These are phyloP conservation scores for Smutsia gigantea DNA, from an alignment of 2,797 vertebrate species.

Conservation along the genomic window DNA sequence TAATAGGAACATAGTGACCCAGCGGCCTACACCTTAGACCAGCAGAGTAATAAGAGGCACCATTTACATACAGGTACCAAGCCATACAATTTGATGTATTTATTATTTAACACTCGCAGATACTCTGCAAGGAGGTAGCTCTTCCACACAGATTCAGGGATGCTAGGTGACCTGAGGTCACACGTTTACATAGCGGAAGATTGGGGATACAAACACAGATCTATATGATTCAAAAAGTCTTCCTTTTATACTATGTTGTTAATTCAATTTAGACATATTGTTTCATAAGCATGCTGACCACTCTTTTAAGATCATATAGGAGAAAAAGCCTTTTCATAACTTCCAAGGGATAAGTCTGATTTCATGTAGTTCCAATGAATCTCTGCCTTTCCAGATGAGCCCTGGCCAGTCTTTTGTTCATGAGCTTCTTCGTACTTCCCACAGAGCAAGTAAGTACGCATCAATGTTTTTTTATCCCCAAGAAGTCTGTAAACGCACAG, in stretches of 20 bases:
- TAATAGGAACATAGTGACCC: neutral
- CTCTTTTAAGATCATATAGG: neutral
- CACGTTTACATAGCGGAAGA: neutral
- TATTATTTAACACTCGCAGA: neutral
- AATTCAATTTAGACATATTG: neutral
- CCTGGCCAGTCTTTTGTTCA: neutral
- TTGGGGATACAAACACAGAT: neutral
- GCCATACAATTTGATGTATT: neutral
- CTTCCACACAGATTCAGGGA: neutral
- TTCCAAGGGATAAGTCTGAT: neutral
- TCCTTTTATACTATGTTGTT: neutral
- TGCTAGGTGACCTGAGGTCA: neutral
- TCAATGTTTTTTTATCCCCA: neutral
- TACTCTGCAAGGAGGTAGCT: neutral
- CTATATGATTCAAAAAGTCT: neutral
- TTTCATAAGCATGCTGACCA: neutral
- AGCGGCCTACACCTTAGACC: neutral
- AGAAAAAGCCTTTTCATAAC: neutral
- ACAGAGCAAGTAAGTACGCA: neutral
- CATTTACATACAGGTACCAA: neutral
- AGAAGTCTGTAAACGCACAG: neutral
- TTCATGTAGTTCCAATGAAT: neutral
- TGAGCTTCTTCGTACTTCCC: neutral
- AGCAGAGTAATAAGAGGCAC: neutral
- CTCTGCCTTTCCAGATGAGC: neutral